These are phyloP conservation scores for Noctuana brunneofusca DNA, from an alignment of 2,888 invertebrate species.

Conservation along the genomic window DNA sequence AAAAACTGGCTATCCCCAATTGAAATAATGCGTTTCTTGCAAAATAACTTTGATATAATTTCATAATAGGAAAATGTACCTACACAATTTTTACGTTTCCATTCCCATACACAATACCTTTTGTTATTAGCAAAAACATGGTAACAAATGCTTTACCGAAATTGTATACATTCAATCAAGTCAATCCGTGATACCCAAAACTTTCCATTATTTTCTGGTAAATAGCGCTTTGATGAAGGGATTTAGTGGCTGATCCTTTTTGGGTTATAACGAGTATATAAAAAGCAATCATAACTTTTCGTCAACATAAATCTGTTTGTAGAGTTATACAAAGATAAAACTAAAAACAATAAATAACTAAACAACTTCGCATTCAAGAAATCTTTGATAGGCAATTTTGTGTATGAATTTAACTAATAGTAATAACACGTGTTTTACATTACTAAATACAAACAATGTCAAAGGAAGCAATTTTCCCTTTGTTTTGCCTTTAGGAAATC, in stretches of 20 bases:
- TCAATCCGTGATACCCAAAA: slow-evolving; percentile 1
- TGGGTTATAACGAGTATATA: slow-evolving; percentile 1
- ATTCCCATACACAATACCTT: slow-evolving; percentile 1
- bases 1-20: no score
- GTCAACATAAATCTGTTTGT: not conserved
- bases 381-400: no score
- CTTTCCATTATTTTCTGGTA: slow-evolving; percentile 4
- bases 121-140: slow-evolving; percentile 2
- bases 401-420: no score
- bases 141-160: not conserved
- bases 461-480: no score
- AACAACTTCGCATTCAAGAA: no score
- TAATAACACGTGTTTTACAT: no score
- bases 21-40: no score
- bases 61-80: no score
- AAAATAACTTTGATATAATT: no score
- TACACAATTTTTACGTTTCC: not conserved
- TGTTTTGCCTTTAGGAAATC: not conserved
- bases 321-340: no score
- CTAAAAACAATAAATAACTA: no score
- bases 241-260: not conserved
- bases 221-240: not conserved
- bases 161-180: slow-evolving; percentile 5
- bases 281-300: slow-evolving; percentile 3
- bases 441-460: no score